Evolutionary conservation across 2,113 vertebrate genomes (phyloP), one percentile per base, ranked within the genome.

Genomic region (Paramisgurnus dabryanus): DNA sequence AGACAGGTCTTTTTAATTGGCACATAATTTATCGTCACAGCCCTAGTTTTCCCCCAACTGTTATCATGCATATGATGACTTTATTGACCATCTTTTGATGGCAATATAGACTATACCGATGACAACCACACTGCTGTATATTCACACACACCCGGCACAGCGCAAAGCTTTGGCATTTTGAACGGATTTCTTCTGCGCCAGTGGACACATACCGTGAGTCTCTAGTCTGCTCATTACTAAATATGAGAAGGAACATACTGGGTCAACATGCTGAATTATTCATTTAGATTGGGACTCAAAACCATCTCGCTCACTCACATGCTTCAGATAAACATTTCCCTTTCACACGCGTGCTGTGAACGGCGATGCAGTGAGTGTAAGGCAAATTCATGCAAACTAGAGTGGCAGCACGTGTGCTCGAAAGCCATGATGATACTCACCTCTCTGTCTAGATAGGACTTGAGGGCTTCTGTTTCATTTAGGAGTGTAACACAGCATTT

Each of bases 401-500:
- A 75, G 27, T 34, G 57, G 49, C 22, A 47, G 58, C 76, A 63
- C 65, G 45, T 66, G 61, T 15, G 6, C 61, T 45, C 15, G 49
- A 53, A 80, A 9, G 63, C 77, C 5, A 7, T 7, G 40, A 1
- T 17, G 15, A 22, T 45, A 83, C 94, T 79, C 91, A 98, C 97
- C 96, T 99, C 97, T 83, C 95, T 92, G 81, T 99, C 97, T 90
- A 99, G 90, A 89, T 99, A 99, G 0, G 97, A 99, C 90, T 95
- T 96, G 80, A 98, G 94, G 0, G 97, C 95, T 91, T 99, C 97
- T 0, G 97, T 98, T 90, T 98, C 97, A 39, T 98, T 99, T 87
- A 99, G 94, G 88, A 99, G 90, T 1, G 97, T 98, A 87, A 99
- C 97, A 0, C 97, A 98, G 92, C 97, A 99, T 89, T 99, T 99